Conservation (phyloP, 2,797 vertebrate species). For the Pyrocephalus nanus region DNA sequence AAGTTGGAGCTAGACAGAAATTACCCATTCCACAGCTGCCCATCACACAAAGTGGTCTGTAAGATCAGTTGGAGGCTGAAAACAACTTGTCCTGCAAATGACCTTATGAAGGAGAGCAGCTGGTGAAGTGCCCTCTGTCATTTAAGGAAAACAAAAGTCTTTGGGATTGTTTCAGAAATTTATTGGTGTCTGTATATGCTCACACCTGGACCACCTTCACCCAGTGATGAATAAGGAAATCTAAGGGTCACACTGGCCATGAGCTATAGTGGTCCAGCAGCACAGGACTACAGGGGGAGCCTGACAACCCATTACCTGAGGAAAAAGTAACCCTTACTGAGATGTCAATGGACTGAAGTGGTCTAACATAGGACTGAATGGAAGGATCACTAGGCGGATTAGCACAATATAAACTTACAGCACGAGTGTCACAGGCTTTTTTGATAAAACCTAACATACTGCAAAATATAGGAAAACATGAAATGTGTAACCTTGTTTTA, state of each 20-base stretch:
- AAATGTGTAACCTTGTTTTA: neutral
- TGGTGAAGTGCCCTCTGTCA: neutral
- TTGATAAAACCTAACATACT: neutral
- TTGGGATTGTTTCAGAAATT: neutral
- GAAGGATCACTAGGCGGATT: neutral
- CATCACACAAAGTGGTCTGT: neutral
- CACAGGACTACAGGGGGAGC: neutral
- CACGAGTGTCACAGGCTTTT: neutral
- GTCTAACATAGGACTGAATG: neutral
- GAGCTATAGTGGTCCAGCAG: neutral
- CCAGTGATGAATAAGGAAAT: neutral
- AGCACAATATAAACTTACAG: neutral
- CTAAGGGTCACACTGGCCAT: neutral
- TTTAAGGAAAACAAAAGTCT: neutral
- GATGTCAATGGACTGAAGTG: neutral
- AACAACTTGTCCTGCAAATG: conserved; percentile 30
- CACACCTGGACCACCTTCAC: neutral
- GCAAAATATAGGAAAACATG: neutral
- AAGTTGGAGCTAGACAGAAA: neutral
- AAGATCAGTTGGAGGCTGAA: neutral
- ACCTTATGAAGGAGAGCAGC: neutral
- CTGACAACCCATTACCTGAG: rapidly evolving
- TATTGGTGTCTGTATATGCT: neutral
- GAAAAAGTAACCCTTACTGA: neutral
- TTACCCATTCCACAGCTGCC: neutral